phyloP scores from a whole-genome alignment of 2,797 vertebrate species.

The Muraenolepis orangiensis region DNA sequence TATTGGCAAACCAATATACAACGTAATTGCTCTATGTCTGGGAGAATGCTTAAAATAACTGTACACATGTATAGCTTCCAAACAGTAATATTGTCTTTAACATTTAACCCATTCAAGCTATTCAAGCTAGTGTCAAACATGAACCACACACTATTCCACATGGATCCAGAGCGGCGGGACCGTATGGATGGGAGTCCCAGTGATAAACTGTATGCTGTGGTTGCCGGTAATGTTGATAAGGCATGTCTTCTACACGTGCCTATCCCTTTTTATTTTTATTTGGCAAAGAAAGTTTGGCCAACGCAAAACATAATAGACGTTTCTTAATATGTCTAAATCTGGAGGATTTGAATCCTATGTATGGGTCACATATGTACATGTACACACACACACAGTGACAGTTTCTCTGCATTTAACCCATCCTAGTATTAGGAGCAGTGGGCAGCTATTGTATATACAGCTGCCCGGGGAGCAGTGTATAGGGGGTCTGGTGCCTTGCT shows the following conservation, averaged over 20 bases:
- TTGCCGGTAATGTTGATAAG: neutral
- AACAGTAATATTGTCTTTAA: neutral
- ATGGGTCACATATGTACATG: too few species aligned
- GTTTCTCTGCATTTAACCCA: too few species aligned
- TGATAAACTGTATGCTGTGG: neutral
- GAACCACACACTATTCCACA: neutral
- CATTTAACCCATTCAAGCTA: neutral
- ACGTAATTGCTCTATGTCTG: neutral
- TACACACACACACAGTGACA: too few species aligned
- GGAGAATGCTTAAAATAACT: neutral
- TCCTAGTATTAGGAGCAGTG: too few species aligned
- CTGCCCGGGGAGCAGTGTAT: too few species aligned
- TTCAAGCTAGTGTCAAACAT: neutral
- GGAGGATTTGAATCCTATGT: too few species aligned
- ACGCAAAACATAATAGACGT: too few species aligned
- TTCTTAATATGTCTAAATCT: too few species aligned
- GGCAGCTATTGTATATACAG: too few species aligned
- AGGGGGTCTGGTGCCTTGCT: too few species aligned
- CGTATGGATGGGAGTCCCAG: neutral
- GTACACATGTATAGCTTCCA: neutral
- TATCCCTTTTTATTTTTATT: neutral
- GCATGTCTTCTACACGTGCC: neutral
- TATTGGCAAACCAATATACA: neutral
- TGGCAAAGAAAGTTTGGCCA: neutral
- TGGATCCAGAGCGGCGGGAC: neutral